Conservation (phyloP, 2,888 invertebrate species). For the Phaedon cochleariae region DNA sequence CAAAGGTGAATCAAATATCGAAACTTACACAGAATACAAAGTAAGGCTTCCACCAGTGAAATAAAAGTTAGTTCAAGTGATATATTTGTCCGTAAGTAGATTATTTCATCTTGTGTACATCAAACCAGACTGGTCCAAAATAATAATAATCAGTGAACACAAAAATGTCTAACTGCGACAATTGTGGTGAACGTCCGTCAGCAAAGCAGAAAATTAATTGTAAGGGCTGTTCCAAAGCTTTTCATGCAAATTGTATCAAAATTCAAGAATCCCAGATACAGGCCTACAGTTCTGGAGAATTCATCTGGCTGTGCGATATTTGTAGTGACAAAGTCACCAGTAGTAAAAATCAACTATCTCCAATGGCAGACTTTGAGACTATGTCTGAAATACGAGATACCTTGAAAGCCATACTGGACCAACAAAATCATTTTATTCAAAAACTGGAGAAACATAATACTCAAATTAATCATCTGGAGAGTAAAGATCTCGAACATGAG, state of each 20-base stretch:
- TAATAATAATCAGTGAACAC: neutral
- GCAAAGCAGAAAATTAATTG: neutral
- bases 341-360: neutral
- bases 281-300: constrained; percentile 3
- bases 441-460: neutral
- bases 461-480: neutral
- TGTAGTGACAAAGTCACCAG: neutral
- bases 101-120: neutral
- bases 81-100: no score
- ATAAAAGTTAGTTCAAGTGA: neutral
- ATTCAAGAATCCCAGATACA: constrained; percentile 1
- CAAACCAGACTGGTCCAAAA: neutral
- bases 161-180: constrained; percentile 6
- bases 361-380: neutral
- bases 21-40: neutral
- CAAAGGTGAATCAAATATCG: neutral
- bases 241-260: neutral
- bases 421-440: no score
- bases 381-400: constrained; percentile 8
- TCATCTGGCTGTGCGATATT: constrained; percentile 1
- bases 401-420: no score
- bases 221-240: neutral
- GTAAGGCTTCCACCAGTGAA: constrained; percentile 1
- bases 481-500: neutral
- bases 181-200: neutral